Conservation (phyloP, 92 coral and sea anemone genomes). For the Metridium senile region DNA sequence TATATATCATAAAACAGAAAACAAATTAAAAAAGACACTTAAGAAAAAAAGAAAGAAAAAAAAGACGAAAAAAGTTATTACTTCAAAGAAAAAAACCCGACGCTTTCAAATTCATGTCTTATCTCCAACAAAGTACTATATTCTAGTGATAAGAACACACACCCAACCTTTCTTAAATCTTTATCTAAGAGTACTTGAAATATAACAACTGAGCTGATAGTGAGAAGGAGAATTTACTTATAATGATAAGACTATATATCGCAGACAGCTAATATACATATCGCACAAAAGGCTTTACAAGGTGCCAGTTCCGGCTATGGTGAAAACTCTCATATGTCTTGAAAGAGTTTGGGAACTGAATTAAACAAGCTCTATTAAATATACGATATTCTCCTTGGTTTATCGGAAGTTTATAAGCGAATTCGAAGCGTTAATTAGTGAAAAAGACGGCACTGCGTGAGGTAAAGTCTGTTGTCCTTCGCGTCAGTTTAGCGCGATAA, state of each 20-base stretch:
- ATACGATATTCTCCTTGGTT: background rate
- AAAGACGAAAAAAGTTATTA: background rate
- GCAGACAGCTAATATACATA: conserved; percentile 9
- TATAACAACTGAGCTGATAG: conserved; percentile 26
- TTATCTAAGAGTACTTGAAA: background rate
- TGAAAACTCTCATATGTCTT: background rate
- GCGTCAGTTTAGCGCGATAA: too few species aligned
- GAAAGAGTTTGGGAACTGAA: background rate
- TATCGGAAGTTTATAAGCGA: too few species aligned
- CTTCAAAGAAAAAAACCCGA: background rate
- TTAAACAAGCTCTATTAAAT: too few species aligned
- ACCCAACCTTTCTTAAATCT: conserved; percentile 18
- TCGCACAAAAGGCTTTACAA: background rate
- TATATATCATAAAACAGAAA: too few species aligned
- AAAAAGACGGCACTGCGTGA: background rate
- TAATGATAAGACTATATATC: conserved; percentile 10
- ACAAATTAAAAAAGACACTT: background rate
- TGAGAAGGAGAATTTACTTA: conserved; percentile 13
- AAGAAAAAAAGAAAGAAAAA: background rate
- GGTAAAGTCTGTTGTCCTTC: too few species aligned
- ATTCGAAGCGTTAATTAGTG: background rate
- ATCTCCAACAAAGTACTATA: background rate
- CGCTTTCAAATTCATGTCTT: background rate
- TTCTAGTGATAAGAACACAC: background rate
- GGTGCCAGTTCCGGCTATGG: conserved; percentile 36